Percentiles rank a stretch among this genome's conserved stretches.
These are phyloP conservation scores for Gorilla gorilla DNA, from an alignment of 2,113 vertebrate species.

Conservation along the genomic window DNA sequence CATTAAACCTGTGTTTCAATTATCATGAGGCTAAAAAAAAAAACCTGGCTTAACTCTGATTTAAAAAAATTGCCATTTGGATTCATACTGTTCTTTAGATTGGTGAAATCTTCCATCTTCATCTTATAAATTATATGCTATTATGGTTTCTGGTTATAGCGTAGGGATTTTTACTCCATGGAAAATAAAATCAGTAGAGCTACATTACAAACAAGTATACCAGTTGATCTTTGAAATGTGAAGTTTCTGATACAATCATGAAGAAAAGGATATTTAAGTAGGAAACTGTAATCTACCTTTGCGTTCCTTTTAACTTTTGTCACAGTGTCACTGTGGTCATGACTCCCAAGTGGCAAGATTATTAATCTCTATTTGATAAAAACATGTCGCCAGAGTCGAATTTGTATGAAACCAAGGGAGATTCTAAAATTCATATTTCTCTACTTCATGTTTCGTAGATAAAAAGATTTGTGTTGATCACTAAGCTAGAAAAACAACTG, in stretches of 20 bases:
- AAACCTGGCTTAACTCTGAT: too few relatives aligned
- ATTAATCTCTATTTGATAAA: neutral
- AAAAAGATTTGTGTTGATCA: neutral
- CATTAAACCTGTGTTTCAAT: neutral
- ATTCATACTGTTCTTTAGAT: neutral
- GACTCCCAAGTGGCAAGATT: neutral
- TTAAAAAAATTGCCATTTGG: neutral
- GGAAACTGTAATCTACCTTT: neutral
- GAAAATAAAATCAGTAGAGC: slow-evolving; percentile 6
- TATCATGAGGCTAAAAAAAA: neutral
- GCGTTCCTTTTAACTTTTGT: neutral
- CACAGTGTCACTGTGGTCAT: neutral
- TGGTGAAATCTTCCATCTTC: neutral
- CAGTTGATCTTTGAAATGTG: neutral
- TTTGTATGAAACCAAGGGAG: neutral
- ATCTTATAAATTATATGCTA: neutral
- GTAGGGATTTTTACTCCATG: neutral
- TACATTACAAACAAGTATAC: neutral
- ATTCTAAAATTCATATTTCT: neutral
- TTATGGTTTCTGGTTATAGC: neutral
- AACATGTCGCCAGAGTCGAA: neutral
- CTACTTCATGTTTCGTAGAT: neutral
- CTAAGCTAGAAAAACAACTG: neutral
- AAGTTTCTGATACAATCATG: neutral
- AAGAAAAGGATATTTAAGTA: neutral